Conservation (phyloP, 2,888 invertebrate genomes). For the Aphrophora alni region DNA sequence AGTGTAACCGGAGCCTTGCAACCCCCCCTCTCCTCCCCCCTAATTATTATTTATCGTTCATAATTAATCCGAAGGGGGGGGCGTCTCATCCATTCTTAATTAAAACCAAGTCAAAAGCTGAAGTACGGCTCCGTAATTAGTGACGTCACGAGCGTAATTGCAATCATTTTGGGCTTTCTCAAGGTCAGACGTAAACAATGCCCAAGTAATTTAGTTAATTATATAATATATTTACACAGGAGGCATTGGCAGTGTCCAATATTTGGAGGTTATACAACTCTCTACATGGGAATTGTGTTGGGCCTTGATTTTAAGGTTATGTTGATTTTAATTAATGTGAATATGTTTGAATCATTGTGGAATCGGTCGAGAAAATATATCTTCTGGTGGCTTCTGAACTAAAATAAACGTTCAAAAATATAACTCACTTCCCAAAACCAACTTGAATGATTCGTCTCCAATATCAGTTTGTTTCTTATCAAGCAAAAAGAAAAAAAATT, state of each 20-base stretch:
- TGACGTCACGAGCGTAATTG: background rate
- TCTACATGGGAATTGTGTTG: background rate
- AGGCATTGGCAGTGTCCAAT: background rate
- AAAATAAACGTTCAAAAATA: no score
- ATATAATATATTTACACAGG: background rate
- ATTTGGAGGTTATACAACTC: background rate
- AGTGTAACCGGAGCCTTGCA: background rate
- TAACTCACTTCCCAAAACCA: no score
- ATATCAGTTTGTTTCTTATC: no score
- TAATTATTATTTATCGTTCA: conserved; percentile 2
- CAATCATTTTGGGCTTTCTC: background rate
- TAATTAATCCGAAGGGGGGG: background rate
- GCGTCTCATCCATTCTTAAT: background rate
- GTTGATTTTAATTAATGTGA: background rate
- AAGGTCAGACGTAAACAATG: background rate
- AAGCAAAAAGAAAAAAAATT: no score
- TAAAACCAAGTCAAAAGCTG: conserved; percentile 4
- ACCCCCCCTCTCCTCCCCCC: background rate
- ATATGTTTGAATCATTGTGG: no score
- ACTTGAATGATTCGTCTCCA: no score
- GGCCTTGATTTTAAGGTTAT: background rate
- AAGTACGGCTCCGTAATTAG: background rate
- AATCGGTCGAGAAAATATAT: no score
- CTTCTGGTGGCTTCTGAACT: no score
- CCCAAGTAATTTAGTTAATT: background rate